Evolutionary conservation across 2,888 invertebrate genomes (phyloP), one percentile per base, ranked within the genome.

Genomic region (Scaeva pyrastri): DNA sequence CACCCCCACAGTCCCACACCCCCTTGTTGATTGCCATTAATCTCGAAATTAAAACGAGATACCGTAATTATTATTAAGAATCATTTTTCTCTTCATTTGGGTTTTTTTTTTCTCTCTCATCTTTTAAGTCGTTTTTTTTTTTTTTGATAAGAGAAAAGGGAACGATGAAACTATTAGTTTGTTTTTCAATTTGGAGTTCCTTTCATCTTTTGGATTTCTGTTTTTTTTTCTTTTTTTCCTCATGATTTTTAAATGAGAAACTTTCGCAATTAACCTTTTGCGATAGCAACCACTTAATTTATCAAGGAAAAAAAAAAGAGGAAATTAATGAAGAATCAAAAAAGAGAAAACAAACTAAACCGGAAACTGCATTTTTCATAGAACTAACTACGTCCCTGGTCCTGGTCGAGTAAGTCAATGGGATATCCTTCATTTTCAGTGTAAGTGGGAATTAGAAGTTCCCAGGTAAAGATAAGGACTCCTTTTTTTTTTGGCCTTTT

Each of bases 191-290:
- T 64, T 48, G 19, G 14, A n/a, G 52, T 55, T n/a, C 48, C 41
- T 36, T 43, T 68, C 36, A 7, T 62, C 60, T 12, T 52, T 2
- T 43, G n/a, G n/a, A n/a, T 72, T 26, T 16, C n/a, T 48, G 50
- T 5, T 31, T 5, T 48, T 58, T 5, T 31, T 5, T 31, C 31
- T 50, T 31, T 64, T 7, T 39, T 68, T 36, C 1, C 45, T 52
- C 23, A 26, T 75, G 21, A 39, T 60, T 50, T 71, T 16, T 21
- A 21, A 56, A 71, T 64, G 45, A 48, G 50, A 70, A 79, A 84
- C 79, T 84, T 79, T 79, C 16, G 70, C 70, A 84, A 84, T 84
- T 84, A 84, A 66, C 79, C 79, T 74, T 74, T 75, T 48, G 19
- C 66, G 12, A 48, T 48, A 7, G 48, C 26, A 36, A 48, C 48